Conservation (phyloP, 2,888 invertebrate genomes). For the Limnephilus rhombicus region DNA sequence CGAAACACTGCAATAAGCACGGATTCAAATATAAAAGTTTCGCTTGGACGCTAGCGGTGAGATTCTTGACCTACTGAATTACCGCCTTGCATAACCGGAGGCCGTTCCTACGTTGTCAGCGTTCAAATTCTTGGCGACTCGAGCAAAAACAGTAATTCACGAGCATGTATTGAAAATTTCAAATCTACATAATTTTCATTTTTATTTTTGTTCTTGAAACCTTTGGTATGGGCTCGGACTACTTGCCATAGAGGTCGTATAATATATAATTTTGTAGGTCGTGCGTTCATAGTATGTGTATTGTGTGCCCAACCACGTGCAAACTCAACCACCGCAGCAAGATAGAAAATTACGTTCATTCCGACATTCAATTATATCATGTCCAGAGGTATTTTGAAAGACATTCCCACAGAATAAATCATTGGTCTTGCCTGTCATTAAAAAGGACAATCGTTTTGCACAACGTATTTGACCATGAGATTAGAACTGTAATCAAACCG, state of each 20-base stretch:
- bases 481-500: background rate
- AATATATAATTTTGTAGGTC: background rate
- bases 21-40: background rate
- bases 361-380: background rate
- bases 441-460: conserved; percentile 6
- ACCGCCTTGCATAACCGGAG: background rate
- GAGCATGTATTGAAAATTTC: background rate
- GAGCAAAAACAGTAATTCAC: background rate
- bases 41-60: background rate
- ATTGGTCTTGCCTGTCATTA: background rate
- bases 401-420: background rate
- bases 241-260: background rate
- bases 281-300: background rate
- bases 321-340: background rate
- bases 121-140: background rate
- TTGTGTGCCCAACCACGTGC: background rate
- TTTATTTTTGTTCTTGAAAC: background rate
- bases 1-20: background rate
- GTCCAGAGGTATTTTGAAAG: background rate
- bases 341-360: background rate
- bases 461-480: background rate
- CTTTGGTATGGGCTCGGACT: background rate
- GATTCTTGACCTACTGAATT: background rate
- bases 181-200: background rate
- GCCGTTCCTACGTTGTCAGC: background rate